A percentile compares a stretch with the other conserved stretches of the same genome.
These are phyloP conservation scores for Menidia beryllina DNA, from an alignment of 2,113 vertebrate species.

Conservation along the genomic window DNA sequence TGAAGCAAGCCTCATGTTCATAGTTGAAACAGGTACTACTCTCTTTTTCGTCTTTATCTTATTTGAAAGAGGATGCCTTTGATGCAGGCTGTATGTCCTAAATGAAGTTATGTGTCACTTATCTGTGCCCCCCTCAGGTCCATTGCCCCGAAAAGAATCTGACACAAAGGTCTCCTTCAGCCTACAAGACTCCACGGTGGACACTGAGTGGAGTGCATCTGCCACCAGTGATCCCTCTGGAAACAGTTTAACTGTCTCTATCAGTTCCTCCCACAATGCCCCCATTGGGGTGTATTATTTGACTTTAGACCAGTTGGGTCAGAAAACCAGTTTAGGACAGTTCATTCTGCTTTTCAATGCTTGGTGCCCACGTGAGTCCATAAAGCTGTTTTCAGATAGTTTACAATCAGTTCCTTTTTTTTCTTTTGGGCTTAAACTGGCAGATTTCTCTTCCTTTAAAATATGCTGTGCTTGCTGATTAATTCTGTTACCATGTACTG, in stretches of 20 bases:
- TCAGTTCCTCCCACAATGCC: conserved; percentile 80
- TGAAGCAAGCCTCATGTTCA: conserved; percentile 77
- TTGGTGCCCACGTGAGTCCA: conserved; percentile 87
- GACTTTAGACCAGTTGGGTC: conserved; percentile 82
- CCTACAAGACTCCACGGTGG: conserved; percentile 61
- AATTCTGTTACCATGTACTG: background rate
- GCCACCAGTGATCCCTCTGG: conserved; percentile 64
- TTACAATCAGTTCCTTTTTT: background rate
- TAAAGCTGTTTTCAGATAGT: background rate
- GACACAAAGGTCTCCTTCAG: conserved; percentile 83
- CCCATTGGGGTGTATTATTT: conserved; percentile 86
- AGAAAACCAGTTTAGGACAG: conserved; percentile 77
- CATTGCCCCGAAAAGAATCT: conserved; percentile 76
- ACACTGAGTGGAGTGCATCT: conserved; percentile 79
- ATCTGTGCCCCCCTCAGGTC: conserved; percentile 77
- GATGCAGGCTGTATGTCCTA: background rate
- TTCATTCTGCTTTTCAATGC: conserved; percentile 90
- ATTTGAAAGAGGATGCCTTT: background rate
- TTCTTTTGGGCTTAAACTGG: background rate
- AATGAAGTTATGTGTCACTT: background rate
- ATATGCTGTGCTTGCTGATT: background rate
- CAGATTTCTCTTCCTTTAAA: background rate
- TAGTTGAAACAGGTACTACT: conserved; percentile 77
- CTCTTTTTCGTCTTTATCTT: background rate
- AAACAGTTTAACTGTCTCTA: conserved; percentile 62